Conservation (phyloP, 2,888 invertebrate species). For the Diarsia dahlii region DNA sequence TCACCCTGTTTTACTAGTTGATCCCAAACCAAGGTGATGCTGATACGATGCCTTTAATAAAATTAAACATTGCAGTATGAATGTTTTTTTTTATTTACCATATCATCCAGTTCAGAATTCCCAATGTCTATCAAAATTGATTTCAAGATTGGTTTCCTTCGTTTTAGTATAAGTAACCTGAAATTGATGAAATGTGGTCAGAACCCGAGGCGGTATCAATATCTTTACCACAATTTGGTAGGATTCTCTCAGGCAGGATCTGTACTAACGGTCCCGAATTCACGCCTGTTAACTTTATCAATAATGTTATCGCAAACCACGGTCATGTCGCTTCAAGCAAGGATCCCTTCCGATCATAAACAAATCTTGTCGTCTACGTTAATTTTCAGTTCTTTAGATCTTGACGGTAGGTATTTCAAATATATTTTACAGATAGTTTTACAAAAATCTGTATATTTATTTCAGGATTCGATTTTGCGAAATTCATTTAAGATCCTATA, state of each 20-base stretch:
- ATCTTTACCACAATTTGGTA: constrained; percentile 3
- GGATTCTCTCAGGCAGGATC: neutral
- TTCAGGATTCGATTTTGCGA: neutral
- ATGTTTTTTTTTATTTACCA: too few species aligned
- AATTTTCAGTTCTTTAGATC: neutral
- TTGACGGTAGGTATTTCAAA: neutral
- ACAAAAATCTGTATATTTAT: neutral
- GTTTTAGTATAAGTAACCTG: neutral
- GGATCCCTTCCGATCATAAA: neutral
- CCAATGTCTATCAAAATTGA: neutral
- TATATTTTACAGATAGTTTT: neutral
- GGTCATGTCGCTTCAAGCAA: constrained; percentile 12
- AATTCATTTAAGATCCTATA: neutral
- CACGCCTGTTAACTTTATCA: neutral
- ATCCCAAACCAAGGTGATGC: neutral
- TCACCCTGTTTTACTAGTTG: neutral
- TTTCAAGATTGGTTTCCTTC: neutral
- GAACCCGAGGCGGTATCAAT: neutral
- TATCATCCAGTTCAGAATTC: neutral
- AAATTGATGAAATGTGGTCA: constrained; percentile 3
- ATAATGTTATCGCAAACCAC: constrained; percentile 14
- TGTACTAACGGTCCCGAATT: neutral
- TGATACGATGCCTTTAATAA: neutral
- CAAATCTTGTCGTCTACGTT: neutral
- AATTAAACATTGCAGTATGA: neutral